Conservation (phyloP, 1,140 invertebrate species). For the Drosophila ambigua region DNA sequence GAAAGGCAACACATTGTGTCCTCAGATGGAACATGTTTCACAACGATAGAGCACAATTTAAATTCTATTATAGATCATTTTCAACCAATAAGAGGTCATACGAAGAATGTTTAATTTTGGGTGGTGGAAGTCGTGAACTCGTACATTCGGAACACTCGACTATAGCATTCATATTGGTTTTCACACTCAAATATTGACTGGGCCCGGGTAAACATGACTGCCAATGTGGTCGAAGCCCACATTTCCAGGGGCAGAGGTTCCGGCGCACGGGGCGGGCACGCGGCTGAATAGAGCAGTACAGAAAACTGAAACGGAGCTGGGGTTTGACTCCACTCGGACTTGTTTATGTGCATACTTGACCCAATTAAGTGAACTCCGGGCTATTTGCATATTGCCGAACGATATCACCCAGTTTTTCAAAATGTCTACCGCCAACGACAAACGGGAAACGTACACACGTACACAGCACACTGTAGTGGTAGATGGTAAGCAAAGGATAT, state of each 20-base stretch:
- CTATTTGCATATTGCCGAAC: constrained; percentile 70
- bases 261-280: neutral
- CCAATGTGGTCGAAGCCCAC: constrained; percentile 37
- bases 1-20: too few species aligned
- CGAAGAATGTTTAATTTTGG: constrained; percentile 31
- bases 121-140: neutral
- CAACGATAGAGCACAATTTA: too few species aligned
- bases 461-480: constrained; percentile 10
- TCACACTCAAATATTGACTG: constrained; percentile 48
- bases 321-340: constrained; percentile 54
- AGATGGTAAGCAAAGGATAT: neutral
- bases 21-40: too few species aligned
- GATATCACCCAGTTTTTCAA: constrained; percentile 63
- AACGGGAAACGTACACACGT: constrained; percentile 26
- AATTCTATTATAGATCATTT: too few species aligned
- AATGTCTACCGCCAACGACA: constrained; percentile 51
- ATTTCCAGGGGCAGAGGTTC: neutral
- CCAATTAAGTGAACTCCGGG: constrained; percentile 65
- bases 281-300: neutral
- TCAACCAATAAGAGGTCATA: neutral
- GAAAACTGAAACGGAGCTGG: neutral
- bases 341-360: constrained; percentile 84
- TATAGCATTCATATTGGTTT: constrained; percentile 49
- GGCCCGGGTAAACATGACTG: constrained; percentile 42
- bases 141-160: constrained; percentile 20